These are phyloP conservation scores for Gastrophryne carolinensis DNA, from an alignment of 2,797 vertebrate genomes.

Conservation along the genomic window DNA sequence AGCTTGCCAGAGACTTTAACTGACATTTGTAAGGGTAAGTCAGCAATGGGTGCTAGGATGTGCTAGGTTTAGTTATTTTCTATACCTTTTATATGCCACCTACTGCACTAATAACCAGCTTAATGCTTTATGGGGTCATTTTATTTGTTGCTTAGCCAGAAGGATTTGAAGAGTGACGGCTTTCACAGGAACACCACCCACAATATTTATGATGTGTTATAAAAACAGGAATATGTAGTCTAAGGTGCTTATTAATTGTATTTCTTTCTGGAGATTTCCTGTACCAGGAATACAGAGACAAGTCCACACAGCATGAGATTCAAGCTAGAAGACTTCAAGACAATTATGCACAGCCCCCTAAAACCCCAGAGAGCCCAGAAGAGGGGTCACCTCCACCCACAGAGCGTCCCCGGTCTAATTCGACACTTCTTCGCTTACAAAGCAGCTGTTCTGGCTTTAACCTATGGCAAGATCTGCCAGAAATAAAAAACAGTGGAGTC, in stretches of 20 bases:
- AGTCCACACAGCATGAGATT: constrained; percentile 90
- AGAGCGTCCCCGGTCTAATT: constrained; percentile 59
- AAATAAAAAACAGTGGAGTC: constrained; percentile 81
- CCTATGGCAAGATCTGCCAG: constrained; percentile 92
- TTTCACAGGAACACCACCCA: not conserved
- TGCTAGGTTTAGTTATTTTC: too few relatives aligned
- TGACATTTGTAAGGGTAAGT: too few relatives aligned
- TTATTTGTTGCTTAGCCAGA: not conserved
- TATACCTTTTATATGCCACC: too few relatives aligned
- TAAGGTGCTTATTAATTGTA: constrained; percentile 31
- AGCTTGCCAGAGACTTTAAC: too few relatives aligned
- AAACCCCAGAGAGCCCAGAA: constrained; percentile 28
- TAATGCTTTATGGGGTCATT: not conserved
- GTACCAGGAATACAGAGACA: constrained; percentile 95
- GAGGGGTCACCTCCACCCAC: constrained; percentile 59
- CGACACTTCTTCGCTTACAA: constrained; percentile 72
- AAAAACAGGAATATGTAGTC: not conserved
- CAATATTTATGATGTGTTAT: not conserved
- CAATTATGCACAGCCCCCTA: constrained; percentile 61
- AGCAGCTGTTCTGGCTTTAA: constrained; percentile 77
- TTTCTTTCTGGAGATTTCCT: constrained; percentile 76
- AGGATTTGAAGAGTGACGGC: not conserved
- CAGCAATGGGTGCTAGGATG: too few relatives aligned
- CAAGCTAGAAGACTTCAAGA: constrained; percentile 86
- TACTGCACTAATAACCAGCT: too few relatives aligned